phyloP scores from a whole-genome alignment of 2,797 vertebrate species.

The Microctenopoma steveboyesi region DNA sequence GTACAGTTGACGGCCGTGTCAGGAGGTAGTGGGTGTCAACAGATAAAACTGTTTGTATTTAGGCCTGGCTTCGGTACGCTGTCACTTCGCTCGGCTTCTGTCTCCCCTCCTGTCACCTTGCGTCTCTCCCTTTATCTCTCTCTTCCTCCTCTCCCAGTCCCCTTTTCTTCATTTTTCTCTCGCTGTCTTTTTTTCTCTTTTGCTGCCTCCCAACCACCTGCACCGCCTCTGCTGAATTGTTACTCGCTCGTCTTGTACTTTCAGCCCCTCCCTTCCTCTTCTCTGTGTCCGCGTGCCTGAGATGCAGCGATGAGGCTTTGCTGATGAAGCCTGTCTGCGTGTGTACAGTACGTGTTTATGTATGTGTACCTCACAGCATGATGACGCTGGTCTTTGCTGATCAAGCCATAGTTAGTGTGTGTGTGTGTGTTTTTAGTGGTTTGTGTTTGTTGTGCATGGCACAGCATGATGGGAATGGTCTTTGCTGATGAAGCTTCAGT shows the following conservation, averaged over 20 bases:
- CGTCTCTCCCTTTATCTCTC: constrained; percentile 65
- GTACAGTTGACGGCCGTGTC: constrained; percentile 75
- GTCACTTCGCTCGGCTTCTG: constrained; percentile 61
- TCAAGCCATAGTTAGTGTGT: constrained; percentile 38
- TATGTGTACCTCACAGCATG: constrained; percentile 33
- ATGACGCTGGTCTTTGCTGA: constrained; percentile 64
- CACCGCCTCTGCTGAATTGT: constrained; percentile 49
- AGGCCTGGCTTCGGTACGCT: constrained; percentile 60
- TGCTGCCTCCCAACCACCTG: constrained; percentile 46
- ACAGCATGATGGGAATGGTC: constrained; percentile 66
- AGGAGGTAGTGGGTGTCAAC: constrained; percentile 78
- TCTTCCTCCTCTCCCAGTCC: constrained; percentile 39
- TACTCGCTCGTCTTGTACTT: constrained; percentile 27
- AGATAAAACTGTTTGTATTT: constrained; percentile 78
- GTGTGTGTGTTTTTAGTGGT: constrained; percentile 11
- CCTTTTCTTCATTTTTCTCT: constrained; percentile 37
- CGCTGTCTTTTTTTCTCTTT: background rate
- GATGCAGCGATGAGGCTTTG: constrained; percentile 49
- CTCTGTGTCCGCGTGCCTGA: constrained; percentile 26
- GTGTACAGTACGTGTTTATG: constrained; percentile 23
- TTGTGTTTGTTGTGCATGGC: constrained; percentile 44
- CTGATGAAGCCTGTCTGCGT: constrained; percentile 50
- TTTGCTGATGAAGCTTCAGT: constrained; percentile 75
- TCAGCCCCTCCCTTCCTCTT: constrained; percentile 31
- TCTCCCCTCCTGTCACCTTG: constrained; percentile 68